Conservation (phyloP, 2,888 invertebrate genomes). For the Anthophora plumipes region DNA sequence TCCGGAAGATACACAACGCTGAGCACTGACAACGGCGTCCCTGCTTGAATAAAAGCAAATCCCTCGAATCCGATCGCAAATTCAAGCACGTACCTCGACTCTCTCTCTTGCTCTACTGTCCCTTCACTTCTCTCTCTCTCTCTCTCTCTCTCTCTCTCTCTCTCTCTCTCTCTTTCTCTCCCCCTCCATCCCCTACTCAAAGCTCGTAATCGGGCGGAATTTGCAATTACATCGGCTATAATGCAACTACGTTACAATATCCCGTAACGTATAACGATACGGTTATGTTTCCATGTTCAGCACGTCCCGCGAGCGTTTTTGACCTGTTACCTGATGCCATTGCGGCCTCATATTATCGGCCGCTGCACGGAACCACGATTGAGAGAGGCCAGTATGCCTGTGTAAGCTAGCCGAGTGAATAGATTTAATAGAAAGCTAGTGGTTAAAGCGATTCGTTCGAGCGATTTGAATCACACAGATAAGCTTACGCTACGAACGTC, state of each 20-base stretch:
- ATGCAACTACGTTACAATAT: constrained; percentile 53
- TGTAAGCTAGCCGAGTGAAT: constrained; percentile 23
- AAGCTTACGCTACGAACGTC: too few relatives aligned
- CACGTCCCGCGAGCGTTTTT: constrained; percentile 56
- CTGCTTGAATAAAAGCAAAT: constrained; percentile 69
- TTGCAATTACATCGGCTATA: constrained; percentile 71
- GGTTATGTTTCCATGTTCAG: constrained; percentile 57
- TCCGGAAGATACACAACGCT: constrained; percentile 45
- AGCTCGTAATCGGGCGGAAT: constrained; percentile 72
- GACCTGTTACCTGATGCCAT: constrained; percentile 33
- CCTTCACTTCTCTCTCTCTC: constrained; percentile 10
- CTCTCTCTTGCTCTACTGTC: too few relatives aligned
- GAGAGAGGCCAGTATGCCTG: constrained; percentile 1
- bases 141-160: background rate
- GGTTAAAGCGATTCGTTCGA: constrained; percentile 18
- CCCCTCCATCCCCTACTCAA: constrained; percentile 35
- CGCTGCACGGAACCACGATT: constrained; percentile 17
- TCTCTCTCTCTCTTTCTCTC: background rate
- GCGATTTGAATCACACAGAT: background rate
- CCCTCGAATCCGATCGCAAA: constrained; percentile 69
- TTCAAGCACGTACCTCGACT: constrained; percentile 64
- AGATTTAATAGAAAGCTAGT: constrained; percentile 31
- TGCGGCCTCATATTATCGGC: constrained; percentile 35
- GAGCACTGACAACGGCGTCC: constrained; percentile 57
- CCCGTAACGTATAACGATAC: constrained; percentile 66